Conservation (phyloP, 2,113 vertebrate genomes). For the Catharus fuscescens region DNA sequence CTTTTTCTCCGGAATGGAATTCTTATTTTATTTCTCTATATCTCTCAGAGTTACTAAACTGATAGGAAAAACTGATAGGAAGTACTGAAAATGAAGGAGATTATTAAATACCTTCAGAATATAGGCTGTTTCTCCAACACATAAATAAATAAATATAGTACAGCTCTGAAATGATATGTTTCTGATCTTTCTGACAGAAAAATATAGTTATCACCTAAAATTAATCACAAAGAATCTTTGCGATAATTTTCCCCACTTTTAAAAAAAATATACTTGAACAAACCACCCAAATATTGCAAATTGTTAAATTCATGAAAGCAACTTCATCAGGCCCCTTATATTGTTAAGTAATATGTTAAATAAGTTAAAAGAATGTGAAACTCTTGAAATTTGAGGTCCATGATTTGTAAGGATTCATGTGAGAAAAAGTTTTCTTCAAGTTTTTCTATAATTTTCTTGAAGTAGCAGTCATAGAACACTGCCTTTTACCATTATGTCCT, state of each 20-base stretch:
- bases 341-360: conserved; percentile 23
- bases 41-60: not conserved
- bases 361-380: conserved; percentile 10
- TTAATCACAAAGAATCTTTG: not conserved
- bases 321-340: not conserved
- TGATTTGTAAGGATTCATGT: conserved; percentile 35
- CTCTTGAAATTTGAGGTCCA: not conserved
- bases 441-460: not conserved
- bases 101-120: not conserved
- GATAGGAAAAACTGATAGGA: not conserved
- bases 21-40: not conserved
- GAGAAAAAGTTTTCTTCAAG: not conserved
- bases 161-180: not conserved
- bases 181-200: not conserved
- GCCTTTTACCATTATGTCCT: not conserved
- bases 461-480: not conserved
- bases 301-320: conserved; percentile 43
- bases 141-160: not conserved
- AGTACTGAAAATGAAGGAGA: not conserved
- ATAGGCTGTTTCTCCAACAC: not conserved
- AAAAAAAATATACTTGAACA: conserved; percentile 47
- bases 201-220: conserved; percentile 14
- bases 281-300: conserved; percentile 12
- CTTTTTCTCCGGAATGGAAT: not conserved
- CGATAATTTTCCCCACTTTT: conserved; percentile 4